Percentiles rank a stretch among this genome's conserved stretches.
Evolutionary conservation across 2,888 invertebrate genomes (phyloP).

Genomic region (Aleiodes leptofemur): DNA sequence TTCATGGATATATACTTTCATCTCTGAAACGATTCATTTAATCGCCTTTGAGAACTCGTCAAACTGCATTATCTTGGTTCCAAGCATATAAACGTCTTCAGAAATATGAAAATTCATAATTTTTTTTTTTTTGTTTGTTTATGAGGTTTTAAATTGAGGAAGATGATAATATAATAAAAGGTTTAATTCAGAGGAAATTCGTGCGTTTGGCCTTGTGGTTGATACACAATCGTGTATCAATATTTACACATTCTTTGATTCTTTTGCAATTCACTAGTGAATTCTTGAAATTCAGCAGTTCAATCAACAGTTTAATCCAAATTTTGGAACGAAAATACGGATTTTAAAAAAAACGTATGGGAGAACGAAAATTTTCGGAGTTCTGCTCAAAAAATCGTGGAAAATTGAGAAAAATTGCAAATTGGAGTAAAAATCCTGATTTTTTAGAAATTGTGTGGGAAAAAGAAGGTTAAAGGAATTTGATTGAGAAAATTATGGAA

Average conservation of each 20-base stretch:
- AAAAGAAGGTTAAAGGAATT: too few species aligned
- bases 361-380: too few species aligned
- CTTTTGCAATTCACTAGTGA: neutral
- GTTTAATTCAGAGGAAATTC: neutral
- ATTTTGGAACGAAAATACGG: too few species aligned
- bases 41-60: slow-evolving; percentile 38
- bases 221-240: slow-evolving; percentile 4
- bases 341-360: too few species aligned
- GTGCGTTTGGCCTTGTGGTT: neutral
- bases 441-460: too few species aligned
- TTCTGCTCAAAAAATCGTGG: too few species aligned
- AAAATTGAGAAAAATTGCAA: too few species aligned
- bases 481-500: too few species aligned
- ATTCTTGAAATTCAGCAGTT: too few species aligned
- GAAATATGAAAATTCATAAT: neutral
- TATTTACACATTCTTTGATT: slow-evolving; percentile 1
- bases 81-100: slow-evolving; percentile 15
- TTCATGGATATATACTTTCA: slow-evolving; percentile 44
- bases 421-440: too few species aligned
- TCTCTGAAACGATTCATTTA: slow-evolving; percentile 40
- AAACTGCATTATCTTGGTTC: slow-evolving; percentile 20
- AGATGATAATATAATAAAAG: neutral
- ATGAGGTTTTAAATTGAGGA: neutral
- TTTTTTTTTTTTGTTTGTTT: too few species aligned
- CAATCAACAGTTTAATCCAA: neutral